Base-by-base conservation (phyloP, 2,113 vertebrate species). In the Pelecanus crispus region DNA sequence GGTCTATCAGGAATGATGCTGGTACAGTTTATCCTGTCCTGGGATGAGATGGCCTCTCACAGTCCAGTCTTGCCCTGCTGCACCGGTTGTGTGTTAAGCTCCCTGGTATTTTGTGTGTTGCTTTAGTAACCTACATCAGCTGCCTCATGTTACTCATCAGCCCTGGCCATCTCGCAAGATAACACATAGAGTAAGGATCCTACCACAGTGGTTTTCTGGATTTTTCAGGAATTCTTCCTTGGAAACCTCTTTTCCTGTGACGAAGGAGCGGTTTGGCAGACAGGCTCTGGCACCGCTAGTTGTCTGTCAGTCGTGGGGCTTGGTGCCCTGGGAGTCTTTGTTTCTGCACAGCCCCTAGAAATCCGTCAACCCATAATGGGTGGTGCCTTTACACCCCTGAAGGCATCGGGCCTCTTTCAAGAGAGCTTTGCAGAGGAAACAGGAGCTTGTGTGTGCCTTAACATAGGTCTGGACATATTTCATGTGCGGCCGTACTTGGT, bases 401-500 rank as follows among this genome's bases (percentile, higher is more conserved):
- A 36, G 58, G 24, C 4, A 13, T 17, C 1, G 1, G 24, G 3
- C 15, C 32, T 34, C 36, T 72, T 62, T 44, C 26, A 68, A 38
- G 62, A 72, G 32, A 22, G 26, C 58, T 88, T 40, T 80, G 74
- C 24, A 61, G 32, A 44, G 74, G 17, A 72, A 58, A 19, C 16
- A 61, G 66, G 53, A 56, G 40, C 19, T 70, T 66, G 5, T 40
- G 7, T 50, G 7, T 50, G 13, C 6, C 4, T 53, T 86, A 53
- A 38, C 3, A 3, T 32, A 40, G 11, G 4, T 45, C 49, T 70
- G 53, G 45, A 31, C 28, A 4, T 38, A 40, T 24, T 89, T 93
- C 11, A 6, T 2, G 1, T 49, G 19, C 2, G 3, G 53, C 28
- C 5, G 2, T 53, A 8, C 19, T 26, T 10, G 1, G 2, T 83